Base-by-base conservation (phyloP, 35 echinoderm and acorn worm genomes). In the Patiria miniata region DNA sequence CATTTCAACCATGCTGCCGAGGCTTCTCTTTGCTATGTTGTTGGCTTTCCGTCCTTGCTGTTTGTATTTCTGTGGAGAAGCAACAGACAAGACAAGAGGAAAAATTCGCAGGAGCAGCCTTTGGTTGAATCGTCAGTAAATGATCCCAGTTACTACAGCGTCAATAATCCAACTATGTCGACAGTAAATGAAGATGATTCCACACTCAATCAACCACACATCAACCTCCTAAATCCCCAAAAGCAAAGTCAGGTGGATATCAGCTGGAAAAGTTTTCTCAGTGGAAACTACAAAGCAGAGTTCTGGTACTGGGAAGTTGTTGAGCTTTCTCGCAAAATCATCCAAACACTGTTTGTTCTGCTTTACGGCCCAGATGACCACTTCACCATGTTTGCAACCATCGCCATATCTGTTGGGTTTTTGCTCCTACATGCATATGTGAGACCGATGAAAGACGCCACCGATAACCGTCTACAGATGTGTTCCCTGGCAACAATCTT, bases 241-340 rank as follows among this genome's bases (percentile, higher is more conserved):
- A n/a, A n/a, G 9, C 8, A 78, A 10, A 37, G 42, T 34, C 12
- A 15, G 8, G 65, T 28, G 36, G n/a, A 36, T 42, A 19, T 30
- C 10, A 39, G 26, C 9, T 81, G 78, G 78, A 26, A 47, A 44
- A 39, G 36, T 10, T 81, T 81, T 21, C 51, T 81, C 21, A 39
- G 78, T 36, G 78, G 40, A 39, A 81, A 81, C 21, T 81, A 81
- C 51, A n/a, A 36, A 6, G 78, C 38, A 16, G 5, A 81, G 30
- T 50, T 42, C 34, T 81, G 78, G 78, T 81, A 8, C 18, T 81
- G 78, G 78, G 78, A 81, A 19, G 40, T 81, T 21, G 39, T 81
- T 10, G 78, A 81, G 29, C 29, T 81, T 15, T 39, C 51, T 1
- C 78, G 78, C n/a, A 81, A 81, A 30, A 78, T 78, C 21, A 9